Percentiles rank a stretch among this genome's conserved stretches.
These are phyloP conservation scores for Volucella inflata DNA, from an alignment of 2,888 invertebrate species.

Conservation along the genomic window DNA sequence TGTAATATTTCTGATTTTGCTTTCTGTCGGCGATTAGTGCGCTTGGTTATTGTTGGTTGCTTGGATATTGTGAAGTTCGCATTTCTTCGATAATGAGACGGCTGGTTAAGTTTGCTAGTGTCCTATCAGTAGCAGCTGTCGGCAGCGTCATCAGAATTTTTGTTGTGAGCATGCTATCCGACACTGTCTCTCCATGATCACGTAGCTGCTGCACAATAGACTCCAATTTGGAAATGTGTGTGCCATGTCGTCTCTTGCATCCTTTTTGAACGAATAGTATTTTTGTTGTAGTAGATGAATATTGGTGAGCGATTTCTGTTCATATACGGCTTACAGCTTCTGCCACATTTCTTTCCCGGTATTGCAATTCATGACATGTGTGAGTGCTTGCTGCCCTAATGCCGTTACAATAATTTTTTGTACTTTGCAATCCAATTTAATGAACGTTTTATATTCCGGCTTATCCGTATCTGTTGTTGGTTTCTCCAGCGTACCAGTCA, in stretches of 20 bases:
- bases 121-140: constrained; percentile 24
- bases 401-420: no score
- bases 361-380: no score
- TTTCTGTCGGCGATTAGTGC: constrained; percentile 17
- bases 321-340: no score
- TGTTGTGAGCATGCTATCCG: constrained; percentile 53
- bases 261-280: no score
- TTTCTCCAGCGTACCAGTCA: no score
- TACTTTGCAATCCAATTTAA: no score
- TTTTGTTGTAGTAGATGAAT: no score
- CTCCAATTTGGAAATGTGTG: constrained; percentile 58
- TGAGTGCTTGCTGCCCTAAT: no score
- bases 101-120: constrained; percentile 31
- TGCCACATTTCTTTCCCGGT: no score
- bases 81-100: constrained; percentile 35
- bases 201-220: constrained; percentile 47
- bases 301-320: no score
- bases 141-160: constrained; percentile 44
- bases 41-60: constrained; percentile 26
- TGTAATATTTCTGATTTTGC: constrained; percentile 11
- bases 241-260: constrained; percentile 58
- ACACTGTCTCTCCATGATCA: constrained; percentile 56
- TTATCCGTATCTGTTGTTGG: constrained; percentile 54
- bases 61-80: constrained; percentile 6
- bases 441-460: constrained; percentile 8